Conservation (phyloP, 2,113 vertebrate genomes). For the Sprattus sprattus region DNA sequence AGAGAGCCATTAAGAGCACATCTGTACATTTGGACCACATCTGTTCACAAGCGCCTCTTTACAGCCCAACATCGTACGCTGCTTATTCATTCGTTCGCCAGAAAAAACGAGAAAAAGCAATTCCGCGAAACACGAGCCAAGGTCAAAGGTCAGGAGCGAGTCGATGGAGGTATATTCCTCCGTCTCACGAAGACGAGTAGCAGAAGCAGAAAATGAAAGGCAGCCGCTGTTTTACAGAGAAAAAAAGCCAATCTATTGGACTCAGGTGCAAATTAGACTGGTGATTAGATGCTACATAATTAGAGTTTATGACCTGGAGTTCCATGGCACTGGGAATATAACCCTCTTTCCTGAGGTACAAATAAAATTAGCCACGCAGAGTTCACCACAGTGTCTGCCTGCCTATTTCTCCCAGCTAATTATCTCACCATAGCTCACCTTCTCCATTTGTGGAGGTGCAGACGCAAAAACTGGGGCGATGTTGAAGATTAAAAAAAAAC, state of each 20-base stretch:
- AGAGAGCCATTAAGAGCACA: not conserved
- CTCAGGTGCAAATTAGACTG: conserved; percentile 1
- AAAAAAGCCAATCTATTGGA: conserved; percentile 4
- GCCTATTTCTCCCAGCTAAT: conserved; percentile 52
- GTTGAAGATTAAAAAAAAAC: conserved; percentile 16
- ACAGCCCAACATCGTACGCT: not conserved
- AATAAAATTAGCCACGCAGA: conserved; percentile 39
- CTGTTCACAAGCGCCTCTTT: not conserved
- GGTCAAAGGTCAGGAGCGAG: not conserved
- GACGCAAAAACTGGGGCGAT: conserved; percentile 33
- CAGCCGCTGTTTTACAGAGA: not conserved
- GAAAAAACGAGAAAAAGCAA: not conserved
- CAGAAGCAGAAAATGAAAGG: not conserved
- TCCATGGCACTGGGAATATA: not conserved
- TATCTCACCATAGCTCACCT: conserved; percentile 48
- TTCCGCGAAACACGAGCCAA: not conserved
- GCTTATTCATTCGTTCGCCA: not conserved
- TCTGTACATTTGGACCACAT: not conserved
- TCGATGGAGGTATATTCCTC: not conserved
- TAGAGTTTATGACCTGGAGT: conserved; percentile 14
- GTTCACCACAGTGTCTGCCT: conserved; percentile 36
- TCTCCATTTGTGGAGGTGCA: conserved; percentile 52
- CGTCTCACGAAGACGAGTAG: not conserved
- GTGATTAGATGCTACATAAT: conserved; percentile 12
- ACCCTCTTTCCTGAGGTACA: conserved; percentile 19